These are phyloP conservation scores for Manduca sexta DNA, from an alignment of 1,140 invertebrate genomes.

Conservation along the genomic window DNA sequence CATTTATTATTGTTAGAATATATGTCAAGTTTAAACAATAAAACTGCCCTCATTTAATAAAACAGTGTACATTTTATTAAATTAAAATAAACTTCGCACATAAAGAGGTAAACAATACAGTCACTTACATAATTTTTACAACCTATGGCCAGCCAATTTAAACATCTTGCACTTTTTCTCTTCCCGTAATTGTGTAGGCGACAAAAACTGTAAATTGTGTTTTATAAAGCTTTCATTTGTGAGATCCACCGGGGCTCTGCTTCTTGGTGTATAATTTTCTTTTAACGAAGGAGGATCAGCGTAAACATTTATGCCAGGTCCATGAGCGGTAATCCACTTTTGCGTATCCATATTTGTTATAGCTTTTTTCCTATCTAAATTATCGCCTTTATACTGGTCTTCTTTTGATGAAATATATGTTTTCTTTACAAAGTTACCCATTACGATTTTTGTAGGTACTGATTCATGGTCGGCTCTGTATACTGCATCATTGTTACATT, in stretches of 20 bases:
- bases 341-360: slow-evolving; percentile 30
- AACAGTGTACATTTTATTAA: not conserved
- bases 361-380: slow-evolving; percentile 31
- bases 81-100: no score
- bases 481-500: slow-evolving; percentile 12
- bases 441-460: slow-evolving; percentile 28
- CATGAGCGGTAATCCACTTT: slow-evolving; percentile 18
- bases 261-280: slow-evolving; percentile 6
- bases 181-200: slow-evolving; percentile 22
- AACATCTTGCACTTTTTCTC: slow-evolving; percentile 56
- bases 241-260: not conserved
- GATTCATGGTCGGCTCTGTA: slow-evolving; percentile 14
- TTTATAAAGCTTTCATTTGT: slow-evolving; percentile 4
- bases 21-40: no score
- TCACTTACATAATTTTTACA: slow-evolving; percentile 21
- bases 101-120: no score
- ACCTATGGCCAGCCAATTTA: slow-evolving; percentile 47
- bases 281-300: slow-evolving; percentile 3
- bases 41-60: no score
- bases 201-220: slow-evolving; percentile 26
- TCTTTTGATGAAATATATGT: slow-evolving; percentile 23
- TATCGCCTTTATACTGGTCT: slow-evolving; percentile 26
- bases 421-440: slow-evolving; percentile 32
- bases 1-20: no score
- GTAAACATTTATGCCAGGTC: slow-evolving; percentile 9